Conservation (phyloP, 53 echinoderm and acorn worm species). For the Holothuria leucospilota region DNA sequence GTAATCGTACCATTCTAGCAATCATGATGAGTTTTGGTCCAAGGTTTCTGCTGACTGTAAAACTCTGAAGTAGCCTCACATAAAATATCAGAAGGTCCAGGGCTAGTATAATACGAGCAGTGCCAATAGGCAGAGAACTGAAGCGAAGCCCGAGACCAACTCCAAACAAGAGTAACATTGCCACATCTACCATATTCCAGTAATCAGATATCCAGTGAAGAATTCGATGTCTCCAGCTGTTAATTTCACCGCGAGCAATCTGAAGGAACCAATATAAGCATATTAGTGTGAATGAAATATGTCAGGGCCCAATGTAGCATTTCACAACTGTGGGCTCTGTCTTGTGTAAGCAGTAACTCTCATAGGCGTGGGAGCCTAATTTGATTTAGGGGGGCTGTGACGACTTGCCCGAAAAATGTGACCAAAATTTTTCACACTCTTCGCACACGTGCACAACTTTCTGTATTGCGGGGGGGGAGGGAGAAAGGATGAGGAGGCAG, state of each 20-base stretch:
- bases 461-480: no score
- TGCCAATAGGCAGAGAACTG: conserved; percentile 26
- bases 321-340: no score
- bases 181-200: conserved; percentile 89
- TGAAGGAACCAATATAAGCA: conserved; percentile 11
- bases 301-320: no score
- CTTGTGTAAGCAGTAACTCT: no score
- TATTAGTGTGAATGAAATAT: no score
- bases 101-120: conserved; percentile 76
- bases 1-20: conserved; percentile 75
- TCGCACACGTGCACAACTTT: no score
- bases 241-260: conserved; percentile 89
- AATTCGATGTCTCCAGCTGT: conserved; percentile 74
- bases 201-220: conserved; percentile 83
- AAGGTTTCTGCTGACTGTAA: conserved; percentile 85
- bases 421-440: no score
- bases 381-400: no score
- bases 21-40: conserved; percentile 99
- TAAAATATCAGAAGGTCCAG: conserved; percentile 88
- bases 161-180: conserved; percentile 71
- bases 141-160: conserved; percentile 73
- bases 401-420: no score
- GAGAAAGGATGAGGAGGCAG: no score
- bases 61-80: conserved; percentile 85
- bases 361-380: no score